phyloP scores from a whole-genome alignment of 2,797 vertebrate genomes.

The Sparus aurata region DNA sequence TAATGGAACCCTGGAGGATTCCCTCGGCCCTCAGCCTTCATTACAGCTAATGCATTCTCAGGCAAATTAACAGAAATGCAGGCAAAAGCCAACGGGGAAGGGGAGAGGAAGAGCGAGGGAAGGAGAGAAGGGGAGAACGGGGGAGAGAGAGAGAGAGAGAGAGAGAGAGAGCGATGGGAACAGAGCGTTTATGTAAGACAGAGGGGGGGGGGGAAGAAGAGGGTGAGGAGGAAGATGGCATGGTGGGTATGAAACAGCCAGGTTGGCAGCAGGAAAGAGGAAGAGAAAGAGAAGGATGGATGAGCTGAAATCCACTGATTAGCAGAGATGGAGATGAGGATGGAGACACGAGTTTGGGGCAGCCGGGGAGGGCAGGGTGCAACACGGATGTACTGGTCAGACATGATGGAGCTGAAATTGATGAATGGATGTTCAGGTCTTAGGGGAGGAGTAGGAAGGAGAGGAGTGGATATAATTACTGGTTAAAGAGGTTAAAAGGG shows the following conservation, averaged over 20 bases:
- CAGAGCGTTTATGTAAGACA: constrained; percentile 70
- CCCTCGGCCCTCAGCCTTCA: constrained; percentile 95
- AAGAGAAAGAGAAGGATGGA: constrained; percentile 32
- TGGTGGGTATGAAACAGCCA: constrained; percentile 21
- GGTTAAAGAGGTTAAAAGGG: constrained; percentile 69
- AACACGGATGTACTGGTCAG: constrained; percentile 63
- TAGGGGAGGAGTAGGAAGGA: constrained; percentile 36
- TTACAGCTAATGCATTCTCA: constrained; percentile 93
- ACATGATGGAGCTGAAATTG: constrained; percentile 76
- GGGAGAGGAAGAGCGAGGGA: constrained; percentile 51
- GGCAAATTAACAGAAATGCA: constrained; percentile 90
- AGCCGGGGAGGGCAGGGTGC: constrained; percentile 57
- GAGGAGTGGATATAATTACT: constrained; percentile 71
- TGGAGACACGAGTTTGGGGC: constrained; percentile 46
- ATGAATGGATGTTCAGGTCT: constrained; percentile 70
- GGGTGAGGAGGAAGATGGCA: constrained; percentile 47
- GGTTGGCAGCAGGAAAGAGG: constrained; percentile 34
- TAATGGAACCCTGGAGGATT: constrained; percentile 97
- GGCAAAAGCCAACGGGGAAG: constrained; percentile 80
- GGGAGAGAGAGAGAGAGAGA: not conserved
- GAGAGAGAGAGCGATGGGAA: constrained; percentile 51
- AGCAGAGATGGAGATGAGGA: constrained; percentile 67
- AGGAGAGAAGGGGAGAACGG: constrained; percentile 56
- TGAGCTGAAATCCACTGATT: constrained; percentile 59
- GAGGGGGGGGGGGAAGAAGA: constrained; percentile 43